Base-by-base conservation (phyloP, 2,888 invertebrate genomes). In the Hedychridium roseum region DNA sequence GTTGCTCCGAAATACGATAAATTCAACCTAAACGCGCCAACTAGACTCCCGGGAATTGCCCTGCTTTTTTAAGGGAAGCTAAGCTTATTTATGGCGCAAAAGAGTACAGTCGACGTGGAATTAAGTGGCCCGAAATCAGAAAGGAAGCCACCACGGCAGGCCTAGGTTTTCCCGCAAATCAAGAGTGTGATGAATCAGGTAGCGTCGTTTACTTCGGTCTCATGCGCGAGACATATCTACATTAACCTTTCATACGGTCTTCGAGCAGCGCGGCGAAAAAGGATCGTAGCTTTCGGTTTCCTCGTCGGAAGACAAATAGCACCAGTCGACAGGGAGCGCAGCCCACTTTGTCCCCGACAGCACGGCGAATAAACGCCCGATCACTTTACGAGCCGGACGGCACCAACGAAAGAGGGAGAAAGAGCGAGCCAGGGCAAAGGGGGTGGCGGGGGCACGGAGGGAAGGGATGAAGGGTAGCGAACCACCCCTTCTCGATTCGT, bases 271-370 rank as follows among this genome's bases (percentile, higher is more conserved):
- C 45, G n/a, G n/a, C 49, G 54, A 54, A 64, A 60, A 65, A 61
- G 64, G 64, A 61, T 59, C 59, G 67, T 55, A 66, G 66, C 58
- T 66, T 64, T 57, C 53, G 66, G 64, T 60, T 67, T 63, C 69
- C 57, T 60, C 50, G 56, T 59, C 49, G 60, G 54, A 66, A 73
- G 73, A 72, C 65, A 63, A 73, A 72, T 72, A 59, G 68, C 60
- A 43, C 50, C 57, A 61, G 63, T 71, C 66, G 60, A 69, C 60
- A 57, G 65, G 58, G 64, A 68, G 59, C 54, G 60, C 65, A 64
- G 66, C 62, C 67, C 70, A 73, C 71, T 73, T 73, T 73, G 70
- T 73, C 65, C 69, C 58, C 58, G 58, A 57, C 57, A 60, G 56
- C 54, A 57, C 40, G 59, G 60, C 60, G 64, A 70, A 70, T 71